phyloP scores from a whole-genome alignment of 2,888 invertebrate species.

The Xestia c-nigrum region DNA sequence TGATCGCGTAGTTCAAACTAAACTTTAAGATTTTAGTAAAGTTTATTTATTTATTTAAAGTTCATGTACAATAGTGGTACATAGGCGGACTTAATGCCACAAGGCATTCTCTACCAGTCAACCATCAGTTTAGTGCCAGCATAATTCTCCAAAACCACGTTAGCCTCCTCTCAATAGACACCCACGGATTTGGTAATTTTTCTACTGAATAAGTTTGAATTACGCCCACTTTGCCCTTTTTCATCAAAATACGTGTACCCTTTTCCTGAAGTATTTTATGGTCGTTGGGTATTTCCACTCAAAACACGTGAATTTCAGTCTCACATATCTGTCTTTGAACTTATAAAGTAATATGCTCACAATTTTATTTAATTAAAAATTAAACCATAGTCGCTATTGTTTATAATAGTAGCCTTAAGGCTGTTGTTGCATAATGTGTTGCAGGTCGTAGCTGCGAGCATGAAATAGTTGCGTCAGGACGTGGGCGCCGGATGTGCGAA shows the following conservation, averaged over 20 bases:
- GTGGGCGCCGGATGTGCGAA: conserved; percentile 79
- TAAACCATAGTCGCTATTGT: conserved; percentile 4
- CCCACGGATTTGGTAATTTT: neutral
- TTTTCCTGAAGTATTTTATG: neutral
- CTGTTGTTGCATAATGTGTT: conserved; percentile 51
- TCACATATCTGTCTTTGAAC: neutral
- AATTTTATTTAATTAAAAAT: neutral
- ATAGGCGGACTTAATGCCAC: too few relatives aligned
- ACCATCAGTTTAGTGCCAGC: neutral
- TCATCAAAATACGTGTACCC: neutral
- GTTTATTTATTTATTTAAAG: too few relatives aligned
- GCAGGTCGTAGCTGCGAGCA: conserved; percentile 47
- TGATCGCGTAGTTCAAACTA: neutral
- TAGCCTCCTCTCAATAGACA: neutral
- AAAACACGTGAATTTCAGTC: neutral
- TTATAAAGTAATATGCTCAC: neutral
- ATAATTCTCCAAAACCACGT: neutral
- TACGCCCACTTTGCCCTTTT: neutral
- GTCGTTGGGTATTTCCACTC: neutral
- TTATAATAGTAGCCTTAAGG: conserved; percentile 31
- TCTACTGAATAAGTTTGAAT: neutral
- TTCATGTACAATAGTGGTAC: too few relatives aligned
- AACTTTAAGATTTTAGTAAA: neutral
- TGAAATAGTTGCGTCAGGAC: conserved; percentile 61
- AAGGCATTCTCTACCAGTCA: too few relatives aligned